Base-by-base conservation (phyloP, 1,140 invertebrate genomes). In the Achroia grisella region DNA sequence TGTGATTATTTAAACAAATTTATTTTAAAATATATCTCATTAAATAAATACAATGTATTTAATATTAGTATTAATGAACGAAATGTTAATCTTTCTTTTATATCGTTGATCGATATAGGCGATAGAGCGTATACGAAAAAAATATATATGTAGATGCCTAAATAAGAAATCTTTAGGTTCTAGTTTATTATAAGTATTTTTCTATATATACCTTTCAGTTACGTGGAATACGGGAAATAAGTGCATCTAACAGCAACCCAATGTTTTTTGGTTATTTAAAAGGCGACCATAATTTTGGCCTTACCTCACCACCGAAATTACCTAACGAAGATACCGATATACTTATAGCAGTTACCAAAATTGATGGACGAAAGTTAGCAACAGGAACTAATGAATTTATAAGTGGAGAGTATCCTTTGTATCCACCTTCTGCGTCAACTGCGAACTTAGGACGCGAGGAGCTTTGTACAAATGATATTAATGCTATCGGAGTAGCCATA, bases 401-500 rank as follows among this genome's bases (percentile, higher is more conserved):
- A 10, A 60, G 52, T 48, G 74, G 72, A 52, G 74, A 84, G 36
- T 84, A 62, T 52, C 50, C 69, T 5, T 47, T 84, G 17, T 73
- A 59, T 42, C 75, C 80, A 35, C 64, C 64, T 8, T 56, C 42
- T 44, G 4, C 37, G n/a, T 28, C 36, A 33, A 30, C 62, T 9
- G 28, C 6, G 6, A 36, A 33, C 10, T 41, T 62, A 17, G 45
- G 52, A 12, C 64, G 71, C 27, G 56, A 70, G 53, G 39, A 27
- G 33, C 36, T 56, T 44, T 79, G 71, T 40, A 74, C 69, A 4
- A 78, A 80, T 39, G 73, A 80, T 39, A 63, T 77, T 4, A 79
- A 81, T 57, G 57, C 45, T 10, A 57, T 77, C 14, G 52, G 63
- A 51, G 15, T 11, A n/a, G 32, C 52, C 9, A 8, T 54, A 0